phyloP scores from a whole-genome alignment of 1,140 invertebrate genomes.

The Drosophila baimaii region DNA sequence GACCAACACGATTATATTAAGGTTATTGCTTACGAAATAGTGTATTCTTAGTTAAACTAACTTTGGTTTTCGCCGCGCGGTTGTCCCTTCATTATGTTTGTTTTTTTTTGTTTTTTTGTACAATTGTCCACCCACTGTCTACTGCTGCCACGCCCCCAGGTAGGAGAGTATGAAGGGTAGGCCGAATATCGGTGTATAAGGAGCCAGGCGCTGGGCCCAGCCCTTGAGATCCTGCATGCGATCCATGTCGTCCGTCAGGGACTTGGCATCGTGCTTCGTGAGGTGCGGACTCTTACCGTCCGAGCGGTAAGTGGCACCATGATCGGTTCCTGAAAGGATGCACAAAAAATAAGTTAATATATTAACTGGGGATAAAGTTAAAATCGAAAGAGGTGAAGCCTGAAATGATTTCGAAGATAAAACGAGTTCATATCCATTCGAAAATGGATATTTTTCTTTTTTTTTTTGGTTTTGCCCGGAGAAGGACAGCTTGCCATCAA shows the following conservation, averaged over 20 bases:
- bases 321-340: slow-evolving; percentile 64
- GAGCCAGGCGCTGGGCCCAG: neutral
- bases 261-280: slow-evolving; percentile 76
- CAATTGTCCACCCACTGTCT: slow-evolving; percentile 46
- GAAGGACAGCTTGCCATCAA: slow-evolving; percentile 8
- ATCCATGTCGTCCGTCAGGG: slow-evolving; percentile 71
- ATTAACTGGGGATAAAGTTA: neutral
- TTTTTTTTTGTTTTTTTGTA: slow-evolving; percentile 52
- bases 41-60: slow-evolving; percentile 42
- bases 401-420: neutral
- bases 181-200: neutral
- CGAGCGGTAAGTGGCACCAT: slow-evolving; percentile 66
- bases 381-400: neutral
- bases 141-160: slow-evolving; percentile 54
- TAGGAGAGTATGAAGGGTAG: neutral
- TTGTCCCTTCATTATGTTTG: slow-evolving; percentile 4
- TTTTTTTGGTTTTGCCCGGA: no score
- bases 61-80: slow-evolving; percentile 16
- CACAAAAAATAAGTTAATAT: neutral
- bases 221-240: slow-evolving; percentile 73
- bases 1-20: slow-evolving; percentile 51
- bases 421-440: neutral
- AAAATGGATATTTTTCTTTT: no score
- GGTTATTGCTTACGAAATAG: slow-evolving; percentile 59
- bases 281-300: slow-evolving; percentile 61